Percentiles rank a stretch among this genome's conserved stretches.
Evolutionary conservation across 1,140 invertebrate species (phyloP).

Genomic region (Nasonia giraulti): DNA sequence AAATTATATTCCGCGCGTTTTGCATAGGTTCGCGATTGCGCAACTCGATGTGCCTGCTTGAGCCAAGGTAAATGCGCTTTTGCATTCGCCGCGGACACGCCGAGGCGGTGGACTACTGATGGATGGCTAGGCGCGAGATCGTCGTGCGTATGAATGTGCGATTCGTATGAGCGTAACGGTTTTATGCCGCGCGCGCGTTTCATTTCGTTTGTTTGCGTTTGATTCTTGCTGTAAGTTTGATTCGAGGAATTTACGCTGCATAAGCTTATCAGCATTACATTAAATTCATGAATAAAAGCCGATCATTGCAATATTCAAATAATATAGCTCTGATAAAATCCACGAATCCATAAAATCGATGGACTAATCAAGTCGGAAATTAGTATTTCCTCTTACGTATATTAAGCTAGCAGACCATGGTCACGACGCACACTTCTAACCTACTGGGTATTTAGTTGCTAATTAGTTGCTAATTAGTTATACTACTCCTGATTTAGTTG

Average conservation of each 20-base stretch:
- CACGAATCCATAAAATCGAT: neutral
- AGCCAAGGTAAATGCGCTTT: neutral
- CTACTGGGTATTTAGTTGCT: too few relatives aligned
- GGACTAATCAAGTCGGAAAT: slow-evolving; percentile 25
- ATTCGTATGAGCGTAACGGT: neutral
- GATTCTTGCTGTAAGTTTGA: too few relatives aligned
- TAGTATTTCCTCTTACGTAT: slow-evolving; percentile 17
- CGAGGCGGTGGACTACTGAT: neutral
- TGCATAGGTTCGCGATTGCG: slow-evolving; percentile 4
- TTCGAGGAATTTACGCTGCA: too few relatives aligned
- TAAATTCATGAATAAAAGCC: too few relatives aligned
- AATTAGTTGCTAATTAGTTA: too few relatives aligned
- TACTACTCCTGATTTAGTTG: too few relatives aligned
- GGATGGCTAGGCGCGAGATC: slow-evolving; percentile 4
- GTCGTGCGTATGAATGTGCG: neutral
- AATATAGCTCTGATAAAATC: too few relatives aligned
- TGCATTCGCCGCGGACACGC: neutral
- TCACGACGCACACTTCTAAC: too few relatives aligned
- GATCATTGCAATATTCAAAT: too few relatives aligned
- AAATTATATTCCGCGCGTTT: slow-evolving; percentile 12
- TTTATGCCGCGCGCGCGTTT: neutral
- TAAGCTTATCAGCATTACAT: too few relatives aligned
- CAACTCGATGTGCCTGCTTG: neutral
- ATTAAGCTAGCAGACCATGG: too few relatives aligned
- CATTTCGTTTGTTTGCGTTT: neutral